Evolutionary conservation across 2,113 vertebrate genomes (phyloP), one percentile per base, ranked within the genome.

Genomic region (Rhabdomys dilectus): DNA sequence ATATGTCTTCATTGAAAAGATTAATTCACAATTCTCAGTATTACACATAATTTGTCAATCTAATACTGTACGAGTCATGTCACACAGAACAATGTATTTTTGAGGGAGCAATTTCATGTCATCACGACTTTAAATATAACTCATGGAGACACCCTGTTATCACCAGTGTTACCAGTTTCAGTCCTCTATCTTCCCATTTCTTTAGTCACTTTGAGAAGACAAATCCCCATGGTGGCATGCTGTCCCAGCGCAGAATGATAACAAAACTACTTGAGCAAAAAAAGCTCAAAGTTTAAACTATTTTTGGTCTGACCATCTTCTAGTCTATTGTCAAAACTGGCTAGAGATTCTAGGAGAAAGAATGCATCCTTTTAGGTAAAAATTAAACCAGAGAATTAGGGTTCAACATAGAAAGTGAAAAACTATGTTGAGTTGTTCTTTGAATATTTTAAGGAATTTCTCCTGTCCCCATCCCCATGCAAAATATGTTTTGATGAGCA

Each of bases 61-160:
- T 92, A 86, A 13, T 48, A 36, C 19, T 92, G 48, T 58, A 16
- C 8, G 51, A 70, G 66, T 68, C 36, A 92, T 39, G 76, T 85
- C 60, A 84, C 80, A 88, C 22, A 88, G 64, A 97, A 85, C 70
- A 70, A 89, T 36, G 91, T 70, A 53, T 80, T 97, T 97, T 95
- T 78, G 88, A 96, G 94, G 56, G 89, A 95, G 92, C 77, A 91
- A 66, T 76, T 95, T 70, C 70, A 87, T 97, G 89, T 92, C 96
- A 94, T 94, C 93, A 88, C 85, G 91, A 91, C 91, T 97, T 97
- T 97, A 98, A 97, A 97, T 97, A 97, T 96, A 97, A 96, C 96
- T 89, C 77, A 58, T 15, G 64, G 93, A 96, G 96, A 97, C 97
- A 96, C 56, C 53, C 89, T 78, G 96, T 91, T 97, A 97, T 97